Base-by-base conservation (phyloP, 1,140 invertebrate species). In the Papilio xuthus region DNA sequence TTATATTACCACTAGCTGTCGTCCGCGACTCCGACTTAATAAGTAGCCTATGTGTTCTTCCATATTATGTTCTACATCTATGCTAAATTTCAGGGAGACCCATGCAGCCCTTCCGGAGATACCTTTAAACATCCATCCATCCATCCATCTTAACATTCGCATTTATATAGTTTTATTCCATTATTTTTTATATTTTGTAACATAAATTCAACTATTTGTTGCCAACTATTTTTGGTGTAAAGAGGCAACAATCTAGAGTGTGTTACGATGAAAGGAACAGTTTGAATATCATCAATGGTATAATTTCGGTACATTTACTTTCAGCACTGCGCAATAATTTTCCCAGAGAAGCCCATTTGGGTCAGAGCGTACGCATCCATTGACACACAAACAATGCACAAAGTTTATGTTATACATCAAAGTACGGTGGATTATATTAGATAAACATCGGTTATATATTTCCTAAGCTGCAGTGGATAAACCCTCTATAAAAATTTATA, bases 401-500 rank as follows among this genome's bases (percentile, higher is more conserved):
- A 13, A n/a, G 53, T 75, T 75, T 76, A 76, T 26, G 28, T 76
- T 76, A 76, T 42, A 76, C 74, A 76, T 76, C 74, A 76, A 76
- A 76, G 74, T 47, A n/a, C 10, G 28, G 50, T 42, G 53, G n/a
- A 28, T 37, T 42, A 63, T 53, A 28, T 63, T 76, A 76, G 56
- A 76, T 76, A 76, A 76, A 76, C 32, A 42, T 18, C 23, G 41
- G 44, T 26, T 47, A 73, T 73, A 50, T 47, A 73, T 44, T 73
- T 73, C 71, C 71, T 73, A 50, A 12, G 44, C 44, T 50, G 71
- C 71, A 73, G 71, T 73, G 71, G 71, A 73, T 50, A 73, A 73
- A 73, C 71, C 42, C 42, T 73, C 71, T 20, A 50, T 73, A 73
- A 73, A 73, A 73, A 28, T 73, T 47, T 28, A 47, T 47, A 73